phyloP scores from a whole-genome alignment of 1,140 invertebrate genomes.

The Trichonephila inaurata region DNA sequence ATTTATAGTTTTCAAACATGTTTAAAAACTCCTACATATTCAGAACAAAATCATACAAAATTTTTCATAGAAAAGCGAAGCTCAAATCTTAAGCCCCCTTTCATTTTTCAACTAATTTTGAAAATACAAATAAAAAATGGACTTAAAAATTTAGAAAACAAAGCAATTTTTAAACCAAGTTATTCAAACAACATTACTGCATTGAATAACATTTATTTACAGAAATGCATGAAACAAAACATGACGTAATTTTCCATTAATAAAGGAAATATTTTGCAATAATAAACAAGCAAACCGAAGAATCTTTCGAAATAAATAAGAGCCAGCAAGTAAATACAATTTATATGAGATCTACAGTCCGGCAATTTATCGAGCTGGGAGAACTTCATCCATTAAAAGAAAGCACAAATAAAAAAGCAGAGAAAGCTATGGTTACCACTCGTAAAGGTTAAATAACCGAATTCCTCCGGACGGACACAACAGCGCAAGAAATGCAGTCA shows the following conservation, averaged over 20 bases:
- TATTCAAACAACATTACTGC: no score
- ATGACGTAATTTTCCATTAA: not conserved
- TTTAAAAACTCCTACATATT: no score
- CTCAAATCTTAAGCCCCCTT: no score
- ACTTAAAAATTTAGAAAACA: no score
- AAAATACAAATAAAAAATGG: no score
- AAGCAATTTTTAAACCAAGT: no score
- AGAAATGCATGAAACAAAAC: no score
- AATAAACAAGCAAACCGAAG: not conserved
- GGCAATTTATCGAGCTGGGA: not conserved
- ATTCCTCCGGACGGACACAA: not conserved
- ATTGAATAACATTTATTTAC: no score
- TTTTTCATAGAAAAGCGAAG: no score
- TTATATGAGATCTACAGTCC: not conserved
- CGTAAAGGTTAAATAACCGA: constrained; percentile 49
- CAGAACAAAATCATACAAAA: no score
- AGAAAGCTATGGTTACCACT: not conserved
- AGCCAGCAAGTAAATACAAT: not conserved
- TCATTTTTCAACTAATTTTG: no score
- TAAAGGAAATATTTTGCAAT: not conserved
- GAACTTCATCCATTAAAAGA: not conserved
- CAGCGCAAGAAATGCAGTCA: constrained; percentile 21
- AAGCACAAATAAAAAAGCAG: not conserved
- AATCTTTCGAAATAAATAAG: not conserved
- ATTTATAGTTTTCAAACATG: no score